A percentile compares a stretch with the other conserved stretches of the same genome.
phyloP scores from a whole-genome alignment of 2,888 invertebrate species.

The Tetrapedia diversipes region DNA sequence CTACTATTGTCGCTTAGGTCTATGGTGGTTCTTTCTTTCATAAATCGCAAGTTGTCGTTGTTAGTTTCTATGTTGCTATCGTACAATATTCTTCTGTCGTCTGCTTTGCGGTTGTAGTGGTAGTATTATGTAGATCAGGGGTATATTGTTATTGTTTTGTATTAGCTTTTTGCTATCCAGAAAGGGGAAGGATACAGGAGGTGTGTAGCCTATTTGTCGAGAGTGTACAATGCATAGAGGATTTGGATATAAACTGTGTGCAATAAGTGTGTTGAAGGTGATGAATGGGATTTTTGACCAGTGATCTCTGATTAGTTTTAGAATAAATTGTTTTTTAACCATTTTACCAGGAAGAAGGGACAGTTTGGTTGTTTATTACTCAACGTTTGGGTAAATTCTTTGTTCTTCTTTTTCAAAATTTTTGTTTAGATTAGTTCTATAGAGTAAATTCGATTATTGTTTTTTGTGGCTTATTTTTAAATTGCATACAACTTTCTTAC shows the following conservation, averaged over 20 bases:
- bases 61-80: not conserved
- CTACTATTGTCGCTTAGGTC: not conserved
- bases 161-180: not conserved
- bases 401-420: too few species aligned
- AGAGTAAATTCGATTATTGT: too few species aligned
- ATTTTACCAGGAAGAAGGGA: too few species aligned
- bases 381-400: too few species aligned
- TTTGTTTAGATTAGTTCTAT: too few species aligned
- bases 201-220: not conserved
- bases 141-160: not conserved
- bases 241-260: not conserved
- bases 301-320: slow-evolving; percentile 25
- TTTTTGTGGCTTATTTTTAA: too few species aligned
- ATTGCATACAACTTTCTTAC: too few species aligned
- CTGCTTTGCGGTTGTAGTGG: not conserved
- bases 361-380: too few species aligned
- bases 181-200: not conserved
- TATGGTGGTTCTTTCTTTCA: not conserved
- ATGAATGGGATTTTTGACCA: too few species aligned
- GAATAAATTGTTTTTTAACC: too few species aligned
- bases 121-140: too few species aligned
- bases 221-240: not conserved
- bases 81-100: not conserved
- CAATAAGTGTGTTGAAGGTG: too few species aligned
- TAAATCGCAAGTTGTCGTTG: not conserved